phyloP scores from a whole-genome alignment of 2,797 vertebrate species.

The Anas acuta region DNA sequence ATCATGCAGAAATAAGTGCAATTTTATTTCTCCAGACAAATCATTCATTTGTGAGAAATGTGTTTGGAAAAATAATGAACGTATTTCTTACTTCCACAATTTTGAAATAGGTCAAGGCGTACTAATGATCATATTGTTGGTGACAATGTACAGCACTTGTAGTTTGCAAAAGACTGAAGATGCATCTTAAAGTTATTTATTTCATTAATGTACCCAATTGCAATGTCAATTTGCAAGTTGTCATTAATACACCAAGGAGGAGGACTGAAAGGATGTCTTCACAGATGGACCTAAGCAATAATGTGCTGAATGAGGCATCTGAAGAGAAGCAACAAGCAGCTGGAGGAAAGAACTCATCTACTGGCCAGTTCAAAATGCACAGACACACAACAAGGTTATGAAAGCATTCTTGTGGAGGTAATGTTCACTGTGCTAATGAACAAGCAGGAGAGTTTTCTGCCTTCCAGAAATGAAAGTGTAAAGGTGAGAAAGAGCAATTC shows the following conservation, averaged over 20 bases:
- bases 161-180: background rate
- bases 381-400: background rate
- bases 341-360: background rate
- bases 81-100: slow-evolving; percentile 6
- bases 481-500: background rate
- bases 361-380: accelerated
- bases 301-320: background rate
- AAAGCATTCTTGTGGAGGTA: background rate
- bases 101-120: background rate
- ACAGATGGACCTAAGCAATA: background rate
- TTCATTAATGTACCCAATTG: background rate
- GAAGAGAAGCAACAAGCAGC: background rate
- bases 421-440: background rate
- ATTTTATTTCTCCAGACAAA: slow-evolving; percentile 23
- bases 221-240: background rate
- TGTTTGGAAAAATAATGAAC: background rate
- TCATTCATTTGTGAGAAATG: slow-evolving; percentile 1
- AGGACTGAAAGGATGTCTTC: background rate
- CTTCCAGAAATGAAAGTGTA: background rate
- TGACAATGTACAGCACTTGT: background rate
- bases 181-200: accelerated
- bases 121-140: background rate
- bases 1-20: slow-evolving; percentile 32
- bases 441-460: background rate
- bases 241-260: background rate